Base-by-base conservation (phyloP, 1,140 invertebrate species). In the Tetranychus cinnabarinus region DNA sequence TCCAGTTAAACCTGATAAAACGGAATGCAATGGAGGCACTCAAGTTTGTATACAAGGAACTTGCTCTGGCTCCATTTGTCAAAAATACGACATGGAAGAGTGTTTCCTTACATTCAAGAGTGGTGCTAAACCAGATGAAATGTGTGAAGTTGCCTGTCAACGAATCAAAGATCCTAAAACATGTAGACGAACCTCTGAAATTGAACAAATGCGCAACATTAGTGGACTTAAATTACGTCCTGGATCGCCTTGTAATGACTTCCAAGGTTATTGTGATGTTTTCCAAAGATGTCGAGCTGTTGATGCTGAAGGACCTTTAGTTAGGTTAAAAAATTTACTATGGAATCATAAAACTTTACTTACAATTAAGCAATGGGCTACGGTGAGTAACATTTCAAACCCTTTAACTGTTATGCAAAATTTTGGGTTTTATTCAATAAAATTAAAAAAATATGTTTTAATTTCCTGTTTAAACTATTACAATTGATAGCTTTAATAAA, bases 181-280 rank as follows among this genome's bases (percentile, higher is more conserved):
- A n/a, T 95, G 87, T 71, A 78, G 80, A 64, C 90, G 85, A 70
- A 95, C 86, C 13, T 86, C 82, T 65, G 72, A 72, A 64, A 87
- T 89, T 73, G 82, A 83, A 4, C 71, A 78, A 10, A 83, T 86
- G 34, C 82, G 82, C 39, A 73, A 88, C 62, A 84, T 86, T 1
- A 71, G 76, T 1, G 89, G 88, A 3, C 88, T 95, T 61, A 87
- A 85, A 67, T 74, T 95, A 39, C 77, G 88, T 61, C 85, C 88
- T 61, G 93, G 95, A 37, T 91, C 92, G 55, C 92, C 93, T 0
- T 98, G 93, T 72, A 93, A 97, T 72, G 87, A 97, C 71, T 97
- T 95, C 73, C 89, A 89, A 70, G 95, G 93, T 65, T 99, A 98
- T 74, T 99, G 95, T 75, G 95, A 99, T 75, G 91, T 97, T 47